Conservation (phyloP, 2,113 vertebrate genomes). For the Zosterops japonicus region DNA sequence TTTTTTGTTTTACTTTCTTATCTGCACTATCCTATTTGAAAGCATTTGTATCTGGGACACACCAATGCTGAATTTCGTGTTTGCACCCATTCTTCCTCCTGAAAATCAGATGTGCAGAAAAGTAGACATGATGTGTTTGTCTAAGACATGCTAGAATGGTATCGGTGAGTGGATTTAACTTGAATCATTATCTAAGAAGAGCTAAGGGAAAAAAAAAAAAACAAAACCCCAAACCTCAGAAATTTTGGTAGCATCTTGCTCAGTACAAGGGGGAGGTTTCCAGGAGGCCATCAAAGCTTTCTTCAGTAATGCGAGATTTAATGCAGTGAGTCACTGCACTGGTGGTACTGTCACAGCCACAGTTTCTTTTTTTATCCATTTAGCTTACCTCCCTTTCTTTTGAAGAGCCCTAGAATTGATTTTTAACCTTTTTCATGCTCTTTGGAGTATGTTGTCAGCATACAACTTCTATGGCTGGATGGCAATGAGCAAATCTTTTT, state of each 20-base stretch:
- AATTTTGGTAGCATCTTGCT: neutral
- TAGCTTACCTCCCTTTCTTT: neutral
- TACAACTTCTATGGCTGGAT: neutral
- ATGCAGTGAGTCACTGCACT: neutral
- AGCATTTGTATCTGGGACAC: neutral
- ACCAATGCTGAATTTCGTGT: neutral
- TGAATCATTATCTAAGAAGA: neutral
- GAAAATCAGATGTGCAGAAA: neutral
- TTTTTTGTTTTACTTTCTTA: neutral
- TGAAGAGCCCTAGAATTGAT: neutral
- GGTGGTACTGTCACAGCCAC: neutral
- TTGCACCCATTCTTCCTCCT: neutral
- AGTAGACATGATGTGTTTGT: neutral
- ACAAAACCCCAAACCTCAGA: neutral
- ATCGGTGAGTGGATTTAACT: neutral
- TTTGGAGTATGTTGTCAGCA: neutral
- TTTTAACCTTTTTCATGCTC: neutral
- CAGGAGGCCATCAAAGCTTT: neutral
- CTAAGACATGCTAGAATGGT: fast-evolving
- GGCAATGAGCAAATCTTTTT: neutral
- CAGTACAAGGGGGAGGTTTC: fast-evolving
- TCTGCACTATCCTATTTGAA: neutral
- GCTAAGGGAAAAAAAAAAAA: neutral
- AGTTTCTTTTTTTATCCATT: neutral
- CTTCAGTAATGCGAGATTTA: neutral